These are phyloP conservation scores for Masnerella sp. DNA, from an alignment of 2,888 invertebrate genomes.

Conservation along the genomic window DNA sequence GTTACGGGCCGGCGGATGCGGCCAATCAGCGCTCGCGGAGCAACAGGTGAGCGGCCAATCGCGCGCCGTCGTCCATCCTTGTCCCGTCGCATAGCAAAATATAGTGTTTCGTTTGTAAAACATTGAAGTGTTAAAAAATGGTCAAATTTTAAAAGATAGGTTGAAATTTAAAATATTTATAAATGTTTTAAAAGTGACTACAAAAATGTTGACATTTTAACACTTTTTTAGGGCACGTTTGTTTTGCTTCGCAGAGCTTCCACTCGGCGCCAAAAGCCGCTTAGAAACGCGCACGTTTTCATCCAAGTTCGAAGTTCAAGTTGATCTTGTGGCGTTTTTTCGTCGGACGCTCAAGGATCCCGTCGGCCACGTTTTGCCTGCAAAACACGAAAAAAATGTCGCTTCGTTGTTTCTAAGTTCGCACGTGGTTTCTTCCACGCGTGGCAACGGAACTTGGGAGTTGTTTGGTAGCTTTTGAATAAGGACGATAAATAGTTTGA, in stretches of 20 bases:
- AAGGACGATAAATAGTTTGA: too few relatives aligned
- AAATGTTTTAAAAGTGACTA: too few relatives aligned
- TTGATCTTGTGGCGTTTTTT: constrained; percentile 57
- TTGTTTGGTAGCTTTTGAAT: too few relatives aligned
- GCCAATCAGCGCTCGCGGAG: constrained; percentile 67
- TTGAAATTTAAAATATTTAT: too few relatives aligned
- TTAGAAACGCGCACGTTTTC: constrained; percentile 53
- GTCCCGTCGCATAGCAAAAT: too few relatives aligned
- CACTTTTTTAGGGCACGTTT: constrained; percentile 27
- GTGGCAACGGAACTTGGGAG: too few relatives aligned
- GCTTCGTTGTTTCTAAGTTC: constrained; percentile 21
- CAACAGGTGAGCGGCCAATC: constrained; percentile 76
- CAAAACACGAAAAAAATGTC: constrained; percentile 24
- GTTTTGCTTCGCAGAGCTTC: constrained; percentile 44
- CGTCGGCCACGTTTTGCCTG: constrained; percentile 25
- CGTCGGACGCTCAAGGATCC: constrained; percentile 38
- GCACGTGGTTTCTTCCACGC: too few relatives aligned
- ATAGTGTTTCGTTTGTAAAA: too few relatives aligned
- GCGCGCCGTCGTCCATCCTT: constrained; percentile 56
- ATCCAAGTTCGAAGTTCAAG: constrained; percentile 67
- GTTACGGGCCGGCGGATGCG: constrained; percentile 66
- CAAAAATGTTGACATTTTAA: constrained; percentile 35
- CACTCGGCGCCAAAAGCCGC: constrained; percentile 48
- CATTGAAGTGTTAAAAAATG: too few relatives aligned
- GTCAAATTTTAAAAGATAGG: too few relatives aligned